Conservation (phyloP, 2,113 vertebrate species). For the Procavia capensis region DNA sequence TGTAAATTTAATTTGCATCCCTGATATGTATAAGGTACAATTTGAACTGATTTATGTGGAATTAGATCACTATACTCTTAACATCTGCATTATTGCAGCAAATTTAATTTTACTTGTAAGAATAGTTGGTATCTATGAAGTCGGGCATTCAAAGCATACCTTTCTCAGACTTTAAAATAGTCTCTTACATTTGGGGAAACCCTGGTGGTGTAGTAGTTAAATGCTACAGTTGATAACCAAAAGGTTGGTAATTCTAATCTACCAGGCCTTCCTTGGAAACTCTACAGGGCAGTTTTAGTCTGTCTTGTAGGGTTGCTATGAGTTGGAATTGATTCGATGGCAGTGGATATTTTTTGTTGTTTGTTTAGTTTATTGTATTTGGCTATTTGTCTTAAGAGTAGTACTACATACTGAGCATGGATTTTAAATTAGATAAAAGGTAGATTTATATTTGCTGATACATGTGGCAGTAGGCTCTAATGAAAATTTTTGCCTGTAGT, state of each 20-base stretch:
- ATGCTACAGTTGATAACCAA: no score
- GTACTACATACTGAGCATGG: conserved; percentile 70
- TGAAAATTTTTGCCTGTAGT: conserved; percentile 54
- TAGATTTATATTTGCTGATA: conserved; percentile 72
- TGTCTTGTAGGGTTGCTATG: no score
- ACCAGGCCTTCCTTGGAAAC: no score
- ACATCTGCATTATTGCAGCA: conserved; percentile 52
- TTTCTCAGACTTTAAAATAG: conserved; percentile 59
- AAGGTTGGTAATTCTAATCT: no score
- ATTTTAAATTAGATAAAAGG: conserved; percentile 59
- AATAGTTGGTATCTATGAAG: conserved; percentile 31
- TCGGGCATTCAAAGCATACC: not conserved
- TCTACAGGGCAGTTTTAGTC: no score
- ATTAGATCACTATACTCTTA: not conserved
- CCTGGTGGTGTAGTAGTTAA: no score
- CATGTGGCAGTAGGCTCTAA: not conserved
- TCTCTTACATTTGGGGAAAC: not conserved
- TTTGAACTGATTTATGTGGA: not conserved
- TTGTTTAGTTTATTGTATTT: conserved; percentile 16
- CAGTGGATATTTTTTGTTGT: no score
- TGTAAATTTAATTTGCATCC: conserved; percentile 34
- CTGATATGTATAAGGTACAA: not conserved
- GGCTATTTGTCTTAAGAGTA: conserved; percentile 70
- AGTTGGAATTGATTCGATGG: no score
- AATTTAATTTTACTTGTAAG: not conserved